Base-by-base conservation (phyloP, 2,888 invertebrate species). In the Hemistola chrysoprasaria region DNA sequence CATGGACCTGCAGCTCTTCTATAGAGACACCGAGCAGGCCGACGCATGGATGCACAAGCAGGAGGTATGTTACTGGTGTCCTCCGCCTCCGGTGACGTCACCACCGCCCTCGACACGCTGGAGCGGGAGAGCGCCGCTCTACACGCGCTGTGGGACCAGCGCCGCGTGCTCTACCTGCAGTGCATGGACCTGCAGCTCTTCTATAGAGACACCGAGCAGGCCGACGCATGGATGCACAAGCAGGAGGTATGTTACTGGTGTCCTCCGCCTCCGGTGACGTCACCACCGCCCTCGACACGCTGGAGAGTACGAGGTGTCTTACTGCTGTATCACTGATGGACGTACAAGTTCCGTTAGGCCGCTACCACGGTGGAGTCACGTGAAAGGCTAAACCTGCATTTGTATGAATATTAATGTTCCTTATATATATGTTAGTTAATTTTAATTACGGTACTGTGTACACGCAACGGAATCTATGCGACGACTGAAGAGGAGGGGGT, bases 1-100 rank as follows among this genome's bases (percentile, higher is more conserved):
- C 88, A 98, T 99, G 98, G 99, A 99, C 74, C 91, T 99, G 73
- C 99, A 99, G 86, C 91, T 99, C 6, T 99, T 99, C 90, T 98
- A 98, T 80, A 92, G 99, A 21, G 98, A 99, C 78, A 98, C 98
- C 0, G 99, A 99, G 81, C 98, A 99, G 87, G 99, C 99, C 0
- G 99, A 99, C 75, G 98, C 99, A 1, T 99, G 99, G 99, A 99
- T 99, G 98, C 98, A 98, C 48, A 99, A 99, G 78, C 99, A 99
- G 76, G 98, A 99, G 91, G 94, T 92, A 50, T 5, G 22, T n/a
- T n/a, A n/a, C n/a, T 34, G 6, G 24, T 24, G 8, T n/a, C 24
- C 8, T 1, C 24, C 1, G 24, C 24, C n/a, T n/a, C 8, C 8
- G 8, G 1, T n/a, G 1, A 23, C 3, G 1, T 8, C 23, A 7